phyloP scores from a whole-genome alignment of 2,888 invertebrate genomes.

The Dromius quadrimaculatus region DNA sequence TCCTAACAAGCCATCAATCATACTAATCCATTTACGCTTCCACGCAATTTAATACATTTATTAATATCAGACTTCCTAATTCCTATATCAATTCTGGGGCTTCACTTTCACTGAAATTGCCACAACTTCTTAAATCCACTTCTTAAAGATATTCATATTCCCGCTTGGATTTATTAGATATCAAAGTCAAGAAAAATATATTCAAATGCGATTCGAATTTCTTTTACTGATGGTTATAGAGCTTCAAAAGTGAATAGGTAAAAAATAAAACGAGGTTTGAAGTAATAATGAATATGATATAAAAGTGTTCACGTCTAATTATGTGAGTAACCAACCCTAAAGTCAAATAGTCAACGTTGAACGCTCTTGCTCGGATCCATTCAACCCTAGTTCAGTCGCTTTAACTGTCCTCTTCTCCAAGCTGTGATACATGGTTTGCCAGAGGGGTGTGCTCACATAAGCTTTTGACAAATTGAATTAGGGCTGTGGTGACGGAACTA shows the following conservation, averaged over 20 bases:
- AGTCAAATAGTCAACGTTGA: slow-evolving; percentile 17
- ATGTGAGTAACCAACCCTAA: slow-evolving; percentile 12
- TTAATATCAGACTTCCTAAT: slow-evolving; percentile 23
- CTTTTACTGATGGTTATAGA: too few relatives aligned
- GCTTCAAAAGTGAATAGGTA: not conserved
- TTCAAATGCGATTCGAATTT: too few relatives aligned
- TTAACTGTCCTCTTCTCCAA: not conserved
- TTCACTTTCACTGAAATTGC: not conserved
- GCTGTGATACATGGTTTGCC: slow-evolving; percentile 47
- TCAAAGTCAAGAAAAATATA: too few relatives aligned
- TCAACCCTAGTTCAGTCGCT: not conserved
- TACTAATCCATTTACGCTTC: slow-evolving; percentile 30
- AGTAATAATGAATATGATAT: slow-evolving; percentile 34
- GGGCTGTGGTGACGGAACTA: slow-evolving; percentile 63
- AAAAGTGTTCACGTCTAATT: slow-evolving; percentile 44
- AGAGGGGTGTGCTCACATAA: slow-evolving; percentile 65
- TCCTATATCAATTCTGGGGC: not conserved
- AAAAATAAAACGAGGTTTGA: not conserved
- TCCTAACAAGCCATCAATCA: slow-evolving; percentile 30
- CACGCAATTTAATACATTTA: slow-evolving; percentile 23
- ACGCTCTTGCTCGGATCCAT: slow-evolving; percentile 8
- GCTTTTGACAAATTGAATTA: slow-evolving; percentile 69
- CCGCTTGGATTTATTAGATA: too few relatives aligned
- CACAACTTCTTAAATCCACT: too few relatives aligned
- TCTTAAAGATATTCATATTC: too few relatives aligned